Base-by-base conservation (phyloP, 2,888 invertebrate species). In the Hirtodrosophila histrioides region DNA sequence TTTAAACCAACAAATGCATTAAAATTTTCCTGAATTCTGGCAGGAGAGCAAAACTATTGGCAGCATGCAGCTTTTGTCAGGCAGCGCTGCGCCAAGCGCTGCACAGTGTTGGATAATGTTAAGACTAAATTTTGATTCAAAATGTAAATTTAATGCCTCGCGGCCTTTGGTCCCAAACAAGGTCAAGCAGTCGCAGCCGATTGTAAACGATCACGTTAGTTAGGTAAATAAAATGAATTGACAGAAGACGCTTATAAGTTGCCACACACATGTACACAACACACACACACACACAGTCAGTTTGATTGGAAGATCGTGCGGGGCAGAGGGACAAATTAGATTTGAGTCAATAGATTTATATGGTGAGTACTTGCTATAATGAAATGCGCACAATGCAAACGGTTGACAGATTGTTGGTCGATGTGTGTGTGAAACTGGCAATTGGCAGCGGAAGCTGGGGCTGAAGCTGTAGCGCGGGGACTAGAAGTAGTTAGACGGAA, bases 241-340 rank as follows among this genome's bases (percentile, higher is more conserved):
- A 29, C 49, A 62, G 36, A 33, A 50, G 39, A 41, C 40, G 39
- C 44, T 46, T 50, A 61, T 53, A 54, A 48, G 17, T 35, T 36
- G 23, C 17, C 17, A 17, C 17, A 17, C 1, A 17, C 17, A 31
- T n/a, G n/a, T n/a, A n/a, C n/a, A n/a, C n/a, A n/a, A n/a, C 10
- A 46, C 36, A 50, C 39, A 56, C 23, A 55, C 53, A 33, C 3
- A n/a, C 29, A 41, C 33, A 36, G 9, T 9, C 41, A 49, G 31
- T 24, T 44, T n/a, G 37, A 44, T 39, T 12, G 12, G 31, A 35
- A n/a, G 23, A 24, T 41, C 4, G 10, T 31, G 31, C 1, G 7
- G 31, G 31, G 31, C 9, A 6, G 7, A 7, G 8, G 31, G 31
- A 8, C 40, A 40, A 40, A 40, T 40, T 23, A 23, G 23, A 40